Evolutionary conservation across 2,888 invertebrate genomes (phyloP).

Genomic region (Acanthacorydalis orientalis): DNA sequence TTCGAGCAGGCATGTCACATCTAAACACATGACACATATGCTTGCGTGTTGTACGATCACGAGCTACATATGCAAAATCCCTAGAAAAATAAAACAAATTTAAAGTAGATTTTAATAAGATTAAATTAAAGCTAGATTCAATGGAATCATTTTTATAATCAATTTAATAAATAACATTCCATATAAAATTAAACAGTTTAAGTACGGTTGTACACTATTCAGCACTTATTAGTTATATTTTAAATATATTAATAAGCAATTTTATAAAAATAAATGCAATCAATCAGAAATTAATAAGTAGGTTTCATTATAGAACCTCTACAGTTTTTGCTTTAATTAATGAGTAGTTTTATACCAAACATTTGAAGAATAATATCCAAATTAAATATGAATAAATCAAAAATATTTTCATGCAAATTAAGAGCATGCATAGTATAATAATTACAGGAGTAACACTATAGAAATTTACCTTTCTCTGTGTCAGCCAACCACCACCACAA

Average conservation of each 20-base stretch:
- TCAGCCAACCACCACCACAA: conserved; percentile 5
- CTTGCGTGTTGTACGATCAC: conserved; percentile 71
- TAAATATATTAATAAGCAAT: conserved; percentile 4
- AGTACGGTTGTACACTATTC: no score
- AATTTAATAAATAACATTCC: conserved; percentile 1
- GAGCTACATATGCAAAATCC: conserved; percentile 95
- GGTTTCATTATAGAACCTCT: no score
- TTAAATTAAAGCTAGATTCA: neutral
- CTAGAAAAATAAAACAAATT: conserved; percentile 30
- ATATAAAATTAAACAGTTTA: no score
- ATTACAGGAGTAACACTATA: neutral
- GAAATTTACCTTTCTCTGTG: conserved; percentile 13
- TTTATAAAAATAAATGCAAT: neutral
- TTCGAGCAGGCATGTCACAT: conserved; percentile 86
- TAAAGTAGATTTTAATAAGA: neutral
- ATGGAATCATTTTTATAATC: neutral
- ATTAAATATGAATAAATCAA: neutral
- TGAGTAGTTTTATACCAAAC: no score
- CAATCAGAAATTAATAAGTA: no score
- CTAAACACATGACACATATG: conserved; percentile 89
- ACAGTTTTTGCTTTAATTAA: no score
- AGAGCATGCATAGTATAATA: neutral
- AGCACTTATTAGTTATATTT: no score
- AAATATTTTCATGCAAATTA: neutral
- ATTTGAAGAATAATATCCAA: no score